Percentiles rank a stretch among this genome's conserved stretches.
Evolutionary conservation across 1,140 invertebrate genomes (phyloP).

Genomic region (Sarcophaga peregrina): DNA sequence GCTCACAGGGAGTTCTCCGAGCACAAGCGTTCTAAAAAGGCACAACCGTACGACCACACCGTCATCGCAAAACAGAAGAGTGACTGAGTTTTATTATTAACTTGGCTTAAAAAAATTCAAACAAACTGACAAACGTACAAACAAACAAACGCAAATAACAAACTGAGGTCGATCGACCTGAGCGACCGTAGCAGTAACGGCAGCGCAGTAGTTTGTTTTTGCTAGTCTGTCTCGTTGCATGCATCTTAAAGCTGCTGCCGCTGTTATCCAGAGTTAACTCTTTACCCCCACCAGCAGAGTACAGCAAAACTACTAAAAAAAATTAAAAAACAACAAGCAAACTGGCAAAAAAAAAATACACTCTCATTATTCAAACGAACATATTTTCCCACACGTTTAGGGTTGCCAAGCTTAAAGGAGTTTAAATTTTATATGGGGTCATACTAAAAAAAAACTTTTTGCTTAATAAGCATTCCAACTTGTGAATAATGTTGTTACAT

Average conservation of each 20-base stretch:
- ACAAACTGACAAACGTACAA: background rate
- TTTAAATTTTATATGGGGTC: too few species aligned
- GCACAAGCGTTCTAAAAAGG: slow-evolving; percentile 18
- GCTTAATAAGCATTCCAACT: too few species aligned
- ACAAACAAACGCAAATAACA: background rate
- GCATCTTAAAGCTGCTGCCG: background rate
- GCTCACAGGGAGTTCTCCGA: too few species aligned
- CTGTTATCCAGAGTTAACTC: slow-evolving; percentile 1
- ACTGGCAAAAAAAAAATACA: background rate
- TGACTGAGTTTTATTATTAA: slow-evolving; percentile 4
- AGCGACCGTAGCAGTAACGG: background rate
- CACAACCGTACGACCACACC: slow-evolving; percentile 33
- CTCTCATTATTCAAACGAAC: background rate
- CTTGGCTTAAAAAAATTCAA: slow-evolving; percentile 23
- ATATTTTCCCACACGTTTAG: slow-evolving; percentile 16
- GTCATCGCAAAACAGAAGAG: slow-evolving; percentile 30
- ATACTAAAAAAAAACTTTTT: too few species aligned
- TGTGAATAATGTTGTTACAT: too few species aligned
- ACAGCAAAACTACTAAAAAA: background rate
- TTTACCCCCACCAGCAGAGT: background rate
- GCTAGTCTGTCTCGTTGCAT: background rate
- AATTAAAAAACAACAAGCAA: background rate
- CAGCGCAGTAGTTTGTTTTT: background rate
- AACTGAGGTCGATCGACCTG: slow-evolving; percentile 14
- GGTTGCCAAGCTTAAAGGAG: background rate